phyloP scores from a whole-genome alignment of 2,113 vertebrate species.

The Chinchilla lanigera region DNA sequence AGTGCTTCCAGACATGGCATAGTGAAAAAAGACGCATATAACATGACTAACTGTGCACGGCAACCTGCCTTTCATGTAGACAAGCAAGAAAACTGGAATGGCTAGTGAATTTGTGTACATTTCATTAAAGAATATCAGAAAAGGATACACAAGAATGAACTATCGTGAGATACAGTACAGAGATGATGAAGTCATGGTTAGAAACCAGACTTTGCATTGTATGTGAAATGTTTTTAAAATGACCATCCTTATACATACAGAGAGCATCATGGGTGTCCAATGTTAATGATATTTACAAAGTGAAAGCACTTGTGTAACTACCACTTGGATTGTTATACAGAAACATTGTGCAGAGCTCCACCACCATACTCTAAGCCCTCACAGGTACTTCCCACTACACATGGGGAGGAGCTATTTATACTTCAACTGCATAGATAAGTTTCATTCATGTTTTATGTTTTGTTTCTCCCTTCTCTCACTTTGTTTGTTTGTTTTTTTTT shows the following conservation, averaged over 20 bases:
- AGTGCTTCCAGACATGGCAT: background rate
- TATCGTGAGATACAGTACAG: background rate
- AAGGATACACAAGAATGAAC: background rate
- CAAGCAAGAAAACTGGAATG: background rate
- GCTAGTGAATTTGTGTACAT: background rate
- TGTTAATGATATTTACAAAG: background rate
- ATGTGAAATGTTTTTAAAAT: background rate
- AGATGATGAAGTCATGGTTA: background rate
- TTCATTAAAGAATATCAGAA: background rate
- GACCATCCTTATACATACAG: background rate
- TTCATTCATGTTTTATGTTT: background rate
- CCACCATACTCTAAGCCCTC: background rate
- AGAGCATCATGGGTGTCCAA: background rate
- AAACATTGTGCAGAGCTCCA: background rate
- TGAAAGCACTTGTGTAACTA: background rate
- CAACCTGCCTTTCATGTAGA: background rate
- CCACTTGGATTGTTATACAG: background rate
- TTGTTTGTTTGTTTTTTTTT: no score
- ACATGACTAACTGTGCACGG: background rate
- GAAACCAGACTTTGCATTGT: background rate
- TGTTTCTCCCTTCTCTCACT: no score
- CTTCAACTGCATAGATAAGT: background rate
- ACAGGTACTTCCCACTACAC: background rate
- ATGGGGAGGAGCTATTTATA: background rate
- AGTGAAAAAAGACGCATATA: background rate